Evolutionary conservation across 64 coral and sea anemone genomes (phyloP).

Genomic region (Orbicella faveolata): DNA sequence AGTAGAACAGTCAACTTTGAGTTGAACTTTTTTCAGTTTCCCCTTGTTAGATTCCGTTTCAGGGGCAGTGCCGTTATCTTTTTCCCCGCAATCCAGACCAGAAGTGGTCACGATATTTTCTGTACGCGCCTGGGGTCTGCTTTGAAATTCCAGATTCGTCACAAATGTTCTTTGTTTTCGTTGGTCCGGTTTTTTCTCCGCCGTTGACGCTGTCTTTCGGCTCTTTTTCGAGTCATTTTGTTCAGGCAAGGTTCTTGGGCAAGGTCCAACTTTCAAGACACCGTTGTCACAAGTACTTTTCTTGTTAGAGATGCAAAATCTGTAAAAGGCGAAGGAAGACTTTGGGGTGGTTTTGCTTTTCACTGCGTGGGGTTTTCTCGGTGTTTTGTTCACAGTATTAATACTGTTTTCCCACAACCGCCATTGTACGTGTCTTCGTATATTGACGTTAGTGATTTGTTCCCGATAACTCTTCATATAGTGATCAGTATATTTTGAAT

Average conservation of each 20-base stretch:
- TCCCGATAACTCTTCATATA: conserved; percentile 47
- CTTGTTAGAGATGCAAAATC: conserved; percentile 9
- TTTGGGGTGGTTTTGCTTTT: background rate
- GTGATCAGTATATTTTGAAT: background rate
- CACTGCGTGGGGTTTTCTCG: background rate
- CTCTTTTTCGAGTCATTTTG: background rate
- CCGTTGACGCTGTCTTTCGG: background rate
- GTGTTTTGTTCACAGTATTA: background rate
- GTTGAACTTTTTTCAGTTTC: conserved; percentile 13
- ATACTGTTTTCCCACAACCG: background rate
- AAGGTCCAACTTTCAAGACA: conserved; percentile 49
- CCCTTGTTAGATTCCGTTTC: background rate
- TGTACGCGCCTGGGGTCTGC: background rate
- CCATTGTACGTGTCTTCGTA: conserved; percentile 6
- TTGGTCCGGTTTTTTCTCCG: background rate
- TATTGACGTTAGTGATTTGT: conserved; percentile 33
- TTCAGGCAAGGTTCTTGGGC: conserved; percentile 2
- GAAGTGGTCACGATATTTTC: background rate
- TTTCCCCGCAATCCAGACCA: background rate
- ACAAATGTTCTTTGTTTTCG: background rate
- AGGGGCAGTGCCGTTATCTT: background rate
- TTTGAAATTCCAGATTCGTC: background rate
- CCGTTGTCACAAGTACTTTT: background rate
- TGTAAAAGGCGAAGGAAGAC: background rate
- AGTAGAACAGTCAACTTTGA: background rate